These are phyloP conservation scores for Julus scandinavius DNA, from an alignment of 2,888 invertebrate species.

Conservation along the genomic window DNA sequence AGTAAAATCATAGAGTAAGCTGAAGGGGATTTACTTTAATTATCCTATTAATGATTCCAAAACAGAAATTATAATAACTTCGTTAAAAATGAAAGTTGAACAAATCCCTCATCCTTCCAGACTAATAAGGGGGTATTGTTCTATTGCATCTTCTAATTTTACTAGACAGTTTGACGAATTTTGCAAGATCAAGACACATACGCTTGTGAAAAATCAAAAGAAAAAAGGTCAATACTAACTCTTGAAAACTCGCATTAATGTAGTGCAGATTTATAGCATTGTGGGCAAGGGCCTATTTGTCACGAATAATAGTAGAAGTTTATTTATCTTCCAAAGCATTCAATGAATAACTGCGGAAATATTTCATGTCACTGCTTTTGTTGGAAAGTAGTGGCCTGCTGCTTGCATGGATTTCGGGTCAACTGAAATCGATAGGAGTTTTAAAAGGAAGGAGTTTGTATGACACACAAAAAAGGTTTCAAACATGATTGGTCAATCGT, in stretches of 20 bases:
- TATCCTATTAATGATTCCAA: too few relatives aligned
- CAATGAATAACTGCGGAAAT: constrained; percentile 39
- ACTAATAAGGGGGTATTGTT: too few relatives aligned
- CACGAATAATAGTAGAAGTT: constrained; percentile 36
- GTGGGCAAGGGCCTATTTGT: constrained; percentile 28
- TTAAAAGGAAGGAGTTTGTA: neutral
- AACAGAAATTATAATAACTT: too few relatives aligned
- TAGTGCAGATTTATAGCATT: constrained; percentile 8
- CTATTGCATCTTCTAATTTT: too few relatives aligned
- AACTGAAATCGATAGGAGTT: constrained; percentile 19
- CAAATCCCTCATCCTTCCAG: too few relatives aligned
- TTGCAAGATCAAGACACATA: too few relatives aligned
- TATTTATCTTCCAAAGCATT: constrained; percentile 32
- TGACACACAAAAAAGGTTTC: neutral
- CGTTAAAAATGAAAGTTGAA: too few relatives aligned
- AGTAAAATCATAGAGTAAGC: too few relatives aligned
- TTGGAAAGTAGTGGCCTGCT: constrained; percentile 28
- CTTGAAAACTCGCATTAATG: constrained; percentile 5
- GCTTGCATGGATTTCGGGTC: constrained; percentile 37
- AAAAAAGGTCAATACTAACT: neutral
- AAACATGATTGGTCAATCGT: neutral
- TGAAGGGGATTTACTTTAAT: too few relatives aligned
- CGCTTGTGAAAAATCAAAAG: too few relatives aligned
- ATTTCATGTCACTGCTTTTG: constrained; percentile 22
- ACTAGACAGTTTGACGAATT: too few relatives aligned